phyloP scores from a whole-genome alignment of 2,797 vertebrate species.

The Graptemys geographica region DNA sequence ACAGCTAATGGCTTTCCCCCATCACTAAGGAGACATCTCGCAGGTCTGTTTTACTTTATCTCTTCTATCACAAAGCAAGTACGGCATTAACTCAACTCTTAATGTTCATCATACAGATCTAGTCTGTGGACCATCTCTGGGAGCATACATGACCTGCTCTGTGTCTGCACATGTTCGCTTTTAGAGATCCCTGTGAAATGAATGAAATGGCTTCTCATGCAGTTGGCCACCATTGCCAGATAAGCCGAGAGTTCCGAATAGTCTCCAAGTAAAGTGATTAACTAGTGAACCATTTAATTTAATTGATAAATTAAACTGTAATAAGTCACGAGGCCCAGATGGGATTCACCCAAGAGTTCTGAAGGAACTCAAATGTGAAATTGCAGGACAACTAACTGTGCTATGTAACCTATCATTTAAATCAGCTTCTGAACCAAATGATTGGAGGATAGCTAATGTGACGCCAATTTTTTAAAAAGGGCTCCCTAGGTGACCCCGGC shows the following conservation, averaged over 20 bases:
- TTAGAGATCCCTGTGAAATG: not conserved
- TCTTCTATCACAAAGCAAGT: not conserved
- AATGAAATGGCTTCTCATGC: not conserved
- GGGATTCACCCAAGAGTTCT: too few species aligned
- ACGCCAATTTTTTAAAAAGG: too few species aligned
- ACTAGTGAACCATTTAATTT: not conserved
- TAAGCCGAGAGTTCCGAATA: not conserved
- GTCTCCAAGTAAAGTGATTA: not conserved
- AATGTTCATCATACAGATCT: not conserved
- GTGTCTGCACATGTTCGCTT: not conserved
- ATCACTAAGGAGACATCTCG: not conserved
- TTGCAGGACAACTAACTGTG: too few species aligned
- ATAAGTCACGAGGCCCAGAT: not conserved
- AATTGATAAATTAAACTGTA: not conserved
- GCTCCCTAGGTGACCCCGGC: too few species aligned
- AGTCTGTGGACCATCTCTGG: not conserved
- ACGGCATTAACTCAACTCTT: not conserved
- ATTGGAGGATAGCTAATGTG: too few species aligned
- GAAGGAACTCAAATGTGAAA: too few species aligned
- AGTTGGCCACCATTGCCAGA: accelerated
- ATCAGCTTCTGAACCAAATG: too few species aligned
- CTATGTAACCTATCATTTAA: too few species aligned
- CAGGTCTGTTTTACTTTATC: not conserved
- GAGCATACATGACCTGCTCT: accelerated
- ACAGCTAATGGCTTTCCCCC: not conserved